These are phyloP conservation scores for Morbakka virulenta DNA, from an alignment of 30 jellyfish, hydroid and myxozoan species.

Conservation along the genomic window DNA sequence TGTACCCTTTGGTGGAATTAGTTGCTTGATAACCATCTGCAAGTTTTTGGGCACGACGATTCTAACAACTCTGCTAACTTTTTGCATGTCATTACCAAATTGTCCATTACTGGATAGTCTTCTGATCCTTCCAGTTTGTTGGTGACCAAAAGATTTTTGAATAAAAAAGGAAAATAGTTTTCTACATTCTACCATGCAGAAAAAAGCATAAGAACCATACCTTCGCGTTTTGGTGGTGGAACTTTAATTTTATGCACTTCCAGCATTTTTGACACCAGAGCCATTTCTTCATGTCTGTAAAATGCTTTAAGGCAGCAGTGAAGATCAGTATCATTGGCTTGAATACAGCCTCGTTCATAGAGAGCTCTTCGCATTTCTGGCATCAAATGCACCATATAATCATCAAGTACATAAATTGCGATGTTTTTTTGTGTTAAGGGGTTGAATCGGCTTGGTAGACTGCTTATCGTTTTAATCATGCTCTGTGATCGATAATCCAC, in stretches of 20 bases:
- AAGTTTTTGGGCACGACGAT: background rate
- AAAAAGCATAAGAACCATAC: slow-evolving; percentile 24
- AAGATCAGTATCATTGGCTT: too few species aligned
- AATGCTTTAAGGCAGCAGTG: too few species aligned
- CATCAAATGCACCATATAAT: slow-evolving; percentile 57
- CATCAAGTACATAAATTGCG: slow-evolving; percentile 52
- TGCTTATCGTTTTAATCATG: too few species aligned
- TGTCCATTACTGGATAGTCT: slow-evolving; percentile 29
- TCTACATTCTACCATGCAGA: background rate
- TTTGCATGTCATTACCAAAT: slow-evolving; percentile 30
- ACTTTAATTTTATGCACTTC: slow-evolving; percentile 24
- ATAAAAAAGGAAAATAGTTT: background rate
- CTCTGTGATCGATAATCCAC: too few species aligned
- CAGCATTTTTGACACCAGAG: slow-evolving; percentile 23
- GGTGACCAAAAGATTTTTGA: slow-evolving; percentile 36
- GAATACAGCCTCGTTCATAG: slow-evolving; percentile 52
- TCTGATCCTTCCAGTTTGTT: slow-evolving; percentile 9
- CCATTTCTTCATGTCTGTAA: slow-evolving; percentile 54
- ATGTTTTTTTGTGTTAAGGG: slow-evolving; percentile 40
- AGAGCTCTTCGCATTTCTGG: slow-evolving; percentile 64
- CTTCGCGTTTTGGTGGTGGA: slow-evolving; percentile 62
- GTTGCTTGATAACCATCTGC: slow-evolving; percentile 6
- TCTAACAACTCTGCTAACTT: slow-evolving; percentile 19
- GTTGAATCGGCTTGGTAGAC: slow-evolving; percentile 44
- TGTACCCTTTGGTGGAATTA: slow-evolving; percentile 46